Conservation (phyloP, 2,888 invertebrate species). For the Lasioglossum lativentre region DNA sequence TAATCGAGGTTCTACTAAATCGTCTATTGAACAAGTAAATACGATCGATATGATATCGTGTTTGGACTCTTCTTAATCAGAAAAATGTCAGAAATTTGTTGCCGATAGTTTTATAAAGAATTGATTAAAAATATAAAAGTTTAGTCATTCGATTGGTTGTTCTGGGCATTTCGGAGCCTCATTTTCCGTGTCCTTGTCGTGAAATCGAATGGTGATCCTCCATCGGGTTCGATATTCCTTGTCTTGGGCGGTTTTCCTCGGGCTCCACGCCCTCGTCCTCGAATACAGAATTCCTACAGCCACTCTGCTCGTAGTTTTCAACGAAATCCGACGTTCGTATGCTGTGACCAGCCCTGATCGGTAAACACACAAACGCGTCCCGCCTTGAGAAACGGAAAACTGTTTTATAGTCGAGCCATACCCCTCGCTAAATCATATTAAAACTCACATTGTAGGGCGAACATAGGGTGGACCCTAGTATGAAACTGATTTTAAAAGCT, state of each 20-base stretch:
- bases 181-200: neutral
- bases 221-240: neutral
- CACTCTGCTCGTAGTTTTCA: neutral
- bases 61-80: neutral
- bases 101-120: neutral
- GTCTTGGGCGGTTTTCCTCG: constrained; percentile 2
- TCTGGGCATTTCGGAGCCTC: neutral
- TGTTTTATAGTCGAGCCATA: constrained; percentile 1
- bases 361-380: constrained; percentile 13
- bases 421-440: neutral
- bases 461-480: neutral
- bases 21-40: neutral
- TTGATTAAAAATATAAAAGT: neutral
- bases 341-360: constrained; percentile 10
- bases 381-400: neutral
- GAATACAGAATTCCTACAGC: constrained; percentile 11
- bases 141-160: neutral
- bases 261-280: constrained; percentile 8
- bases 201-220: constrained; percentile 3
- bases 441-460: neutral
- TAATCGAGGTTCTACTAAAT: neutral
- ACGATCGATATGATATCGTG: neutral
- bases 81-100: neutral
- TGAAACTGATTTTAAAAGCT: neutral
- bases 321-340: constrained; percentile 12